phyloP scores from a whole-genome alignment of 2,113 vertebrate genomes.

The Seriola rivoliana region DNA sequence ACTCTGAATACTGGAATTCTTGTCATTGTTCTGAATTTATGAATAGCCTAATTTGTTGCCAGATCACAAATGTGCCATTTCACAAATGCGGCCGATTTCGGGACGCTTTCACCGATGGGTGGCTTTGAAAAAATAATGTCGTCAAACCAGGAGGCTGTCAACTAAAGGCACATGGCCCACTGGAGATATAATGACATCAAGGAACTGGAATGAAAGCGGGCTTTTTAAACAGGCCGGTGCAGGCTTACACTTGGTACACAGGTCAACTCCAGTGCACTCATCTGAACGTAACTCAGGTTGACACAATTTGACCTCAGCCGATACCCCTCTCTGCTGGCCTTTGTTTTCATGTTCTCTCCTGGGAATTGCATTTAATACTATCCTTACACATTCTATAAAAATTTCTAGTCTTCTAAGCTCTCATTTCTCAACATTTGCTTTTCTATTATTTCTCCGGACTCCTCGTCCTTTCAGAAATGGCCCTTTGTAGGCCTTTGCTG shows the following conservation, averaged over 20 bases:
- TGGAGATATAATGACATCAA: conserved; percentile 80
- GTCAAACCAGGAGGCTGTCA: conserved; percentile 75
- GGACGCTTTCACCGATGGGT: conserved; percentile 60
- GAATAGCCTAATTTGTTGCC: conserved; percentile 77
- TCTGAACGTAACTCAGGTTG: conserved; percentile 85
- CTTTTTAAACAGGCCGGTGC: conserved; percentile 67
- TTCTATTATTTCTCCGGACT: conserved; percentile 77
- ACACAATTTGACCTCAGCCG: conserved; percentile 84
- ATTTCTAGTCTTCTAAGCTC: conserved; percentile 74
- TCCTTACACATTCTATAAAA: conserved; percentile 68
- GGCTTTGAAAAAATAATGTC: conserved; percentile 68
- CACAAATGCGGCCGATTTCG: conserved; percentile 57
- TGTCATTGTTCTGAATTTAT: conserved; percentile 70
- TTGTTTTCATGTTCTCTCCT: conserved; percentile 70
- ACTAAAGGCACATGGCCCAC: conserved; percentile 75
- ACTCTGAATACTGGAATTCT: conserved; percentile 52
- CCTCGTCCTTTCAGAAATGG: conserved; percentile 65
- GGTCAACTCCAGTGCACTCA: conserved; percentile 76
- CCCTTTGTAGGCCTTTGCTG: conserved; percentile 69
- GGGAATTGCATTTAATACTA: conserved; percentile 74
- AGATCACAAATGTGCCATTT: conserved; percentile 64
- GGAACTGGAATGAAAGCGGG: conserved; percentile 63
- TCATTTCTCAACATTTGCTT: conserved; percentile 82
- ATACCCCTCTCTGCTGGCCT: conserved; percentile 68
- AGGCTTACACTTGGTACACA: conserved; percentile 66